A percentile compares a stretch with the other conserved stretches of the same genome.
Conservation (phyloP, 2,888 invertebrate species). For the Embidobia sp. region DNA sequence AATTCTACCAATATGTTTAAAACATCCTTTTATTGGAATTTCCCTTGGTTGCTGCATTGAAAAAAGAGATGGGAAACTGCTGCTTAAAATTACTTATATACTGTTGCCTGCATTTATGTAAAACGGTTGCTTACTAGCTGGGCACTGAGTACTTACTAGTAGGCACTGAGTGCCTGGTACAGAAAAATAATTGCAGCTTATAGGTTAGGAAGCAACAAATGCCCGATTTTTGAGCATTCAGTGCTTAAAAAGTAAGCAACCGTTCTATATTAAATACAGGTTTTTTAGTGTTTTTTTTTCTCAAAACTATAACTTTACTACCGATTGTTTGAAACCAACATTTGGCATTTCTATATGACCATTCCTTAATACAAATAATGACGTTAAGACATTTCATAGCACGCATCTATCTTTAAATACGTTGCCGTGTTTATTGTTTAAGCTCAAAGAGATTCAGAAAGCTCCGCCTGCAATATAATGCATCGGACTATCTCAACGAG, state of each 20-base stretch:
- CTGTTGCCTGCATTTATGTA: too few species aligned
- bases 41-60: neutral
- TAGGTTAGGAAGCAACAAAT: too few species aligned
- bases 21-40: slow-evolving; percentile 14
- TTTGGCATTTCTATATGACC: slow-evolving; percentile 1
- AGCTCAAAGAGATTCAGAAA: slow-evolving; percentile 70
- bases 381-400: slow-evolving; percentile 3
- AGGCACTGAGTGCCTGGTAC: too few species aligned
- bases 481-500: slow-evolving; percentile 69
- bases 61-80: too few species aligned
- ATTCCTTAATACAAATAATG: slow-evolving; percentile 3
- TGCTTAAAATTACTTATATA: too few species aligned
- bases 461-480: slow-evolving; percentile 65
- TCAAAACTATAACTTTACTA: slow-evolving; percentile 5
- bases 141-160: too few species aligned
- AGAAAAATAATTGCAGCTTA: too few species aligned
- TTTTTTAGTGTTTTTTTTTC: too few species aligned
- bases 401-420: slow-evolving; percentile 61
- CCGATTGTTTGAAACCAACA: slow-evolving; percentile 11
- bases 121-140: too few species aligned
- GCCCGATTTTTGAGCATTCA: too few species aligned
- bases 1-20: slow-evolving; percentile 47
- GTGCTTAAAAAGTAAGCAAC: too few species aligned
- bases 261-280: too few species aligned
- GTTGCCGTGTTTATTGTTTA: slow-evolving; percentile 69